Evolutionary conservation across 92 coral and sea anemone genomes (phyloP), one percentile per base, ranked within the genome.

Genomic region (Muricea muricata): DNA sequence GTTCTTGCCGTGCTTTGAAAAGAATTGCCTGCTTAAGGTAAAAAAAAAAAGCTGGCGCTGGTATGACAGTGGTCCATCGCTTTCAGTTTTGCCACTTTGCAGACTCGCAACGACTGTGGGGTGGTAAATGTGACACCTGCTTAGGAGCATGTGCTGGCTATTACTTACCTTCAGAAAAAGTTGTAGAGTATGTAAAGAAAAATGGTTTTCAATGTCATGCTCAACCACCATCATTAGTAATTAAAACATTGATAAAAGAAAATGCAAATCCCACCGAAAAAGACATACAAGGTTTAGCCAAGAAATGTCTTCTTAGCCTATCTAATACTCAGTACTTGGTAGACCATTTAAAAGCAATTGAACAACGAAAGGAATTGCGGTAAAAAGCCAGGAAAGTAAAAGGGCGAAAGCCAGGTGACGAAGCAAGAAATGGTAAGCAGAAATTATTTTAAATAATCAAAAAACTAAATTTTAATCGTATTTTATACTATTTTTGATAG

Each of bases 21-120:
- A 67, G 80, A 55, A 28, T 90, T 90, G 35, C 24, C 73, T 76
- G 24, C 86, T 87, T 76, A 42, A 56, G 55, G 37, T 12, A 9
- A 86, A 83, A 5, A 61, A 57, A 17, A 65, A 55, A n/a, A 65
- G 50, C 26, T 40, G 41, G 11, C 25, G 33, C n/a, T 85, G 90
- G 93, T 85, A 34, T 32, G 58, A 55, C 4, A 81, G 84, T 47
- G 93, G 90, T 20, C 93, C 90, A 25, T 39, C 63, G 0, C 41
- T 88, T 0, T 50, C 81, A 26, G 61, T 45, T 6, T 6, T 88
- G 33, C 93, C 90, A 7, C 24, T 90, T 52, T 81, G 65, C 58
- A 30, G 92, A 89, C 74, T 87, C 92, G 14, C 68, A 57, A 23
- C 45, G 90, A 67, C 89, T 90, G 0, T 89, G 84, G 89, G 92